phyloP scores from a whole-genome alignment of 2,888 invertebrate species.

The Volucella inanis region DNA sequence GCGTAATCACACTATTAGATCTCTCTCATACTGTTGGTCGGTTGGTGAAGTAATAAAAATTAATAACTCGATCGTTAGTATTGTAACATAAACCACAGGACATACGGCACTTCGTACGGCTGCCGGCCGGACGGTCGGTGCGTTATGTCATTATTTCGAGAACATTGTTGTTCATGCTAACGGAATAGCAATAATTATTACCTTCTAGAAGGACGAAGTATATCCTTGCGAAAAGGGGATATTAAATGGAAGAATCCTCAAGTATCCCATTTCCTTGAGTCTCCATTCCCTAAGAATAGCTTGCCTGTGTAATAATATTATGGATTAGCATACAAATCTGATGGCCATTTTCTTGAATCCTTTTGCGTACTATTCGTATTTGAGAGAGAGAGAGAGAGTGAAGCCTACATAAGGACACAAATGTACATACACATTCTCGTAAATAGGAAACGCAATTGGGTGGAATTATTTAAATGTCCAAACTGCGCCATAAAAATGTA shows the following conservation, averaged over 20 bases:
- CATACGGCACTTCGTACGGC: constrained; percentile 9
- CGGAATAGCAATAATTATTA: constrained; percentile 36
- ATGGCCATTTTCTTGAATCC: constrained; percentile 38
- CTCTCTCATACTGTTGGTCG: constrained; percentile 34
- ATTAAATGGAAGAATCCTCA: constrained; percentile 14
- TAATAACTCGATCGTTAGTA: constrained; percentile 69
- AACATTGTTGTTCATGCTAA: constrained; percentile 29
- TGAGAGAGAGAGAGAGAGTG: neutral
- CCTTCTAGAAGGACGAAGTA: neutral
- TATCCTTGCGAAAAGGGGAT: constrained; percentile 38
- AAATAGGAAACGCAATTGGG: constrained; percentile 36
- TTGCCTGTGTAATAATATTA: constrained; percentile 31
- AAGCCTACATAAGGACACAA: constrained; percentile 8
- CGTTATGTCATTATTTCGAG: constrained; percentile 11
- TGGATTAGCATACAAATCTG: constrained; percentile 68
- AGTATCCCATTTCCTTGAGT: constrained; percentile 25
- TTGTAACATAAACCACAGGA: constrained; percentile 46
- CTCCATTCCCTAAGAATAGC: constrained; percentile 16
- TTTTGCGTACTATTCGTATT: constrained; percentile 14
- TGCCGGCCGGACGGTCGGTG: too few species aligned
- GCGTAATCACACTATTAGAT: constrained; percentile 60
- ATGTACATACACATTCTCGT: neutral
- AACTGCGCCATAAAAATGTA: constrained; percentile 50
- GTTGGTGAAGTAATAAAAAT: constrained; percentile 63
- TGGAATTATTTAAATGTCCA: constrained; percentile 50